Evolutionary conservation across 2,888 invertebrate species (phyloP), one percentile per base, ranked within the genome.

Genomic region (Trichacis sp.): DNA sequence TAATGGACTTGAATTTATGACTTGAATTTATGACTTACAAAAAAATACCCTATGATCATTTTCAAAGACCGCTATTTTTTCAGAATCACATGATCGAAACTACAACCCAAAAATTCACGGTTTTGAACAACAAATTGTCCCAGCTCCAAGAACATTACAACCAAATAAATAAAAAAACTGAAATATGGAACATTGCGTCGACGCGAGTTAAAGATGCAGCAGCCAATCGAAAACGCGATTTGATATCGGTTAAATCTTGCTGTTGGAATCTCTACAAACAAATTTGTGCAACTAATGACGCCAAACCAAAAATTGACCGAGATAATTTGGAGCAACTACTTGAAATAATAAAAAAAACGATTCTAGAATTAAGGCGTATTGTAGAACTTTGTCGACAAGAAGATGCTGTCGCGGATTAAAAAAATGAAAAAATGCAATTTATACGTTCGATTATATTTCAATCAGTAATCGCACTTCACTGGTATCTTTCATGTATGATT

Each of bases 231-330:
- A 87, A 87, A 73, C 85, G 87, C 58, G 88, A 89, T 55, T 24
- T 63, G 79, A 62, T 53, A 19, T 49, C 64, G 56, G 61, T 74
- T 0, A 64, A 66, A 43, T 51, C 86, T 0, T 88, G 88, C 24
- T 87, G 89, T 43, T 89, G 89, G 89, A 88, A 88, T 64, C 83
- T 90, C 11, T 91, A 90, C 81, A 85, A 86, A 49, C 89, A 89
- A 81, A 89, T 90, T 69, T 89, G 89, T 79, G 85, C 85, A 68
- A 87, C 89, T 64, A 90, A 89, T 76, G 87, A 86, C 43, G 53
- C 77, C 12, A 68, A 77, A 18, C 36, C 71, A 1, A 79, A 81
- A 64, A 83, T 88, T 1, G 80, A 82, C n/a, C 80, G 80, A 6
- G 73, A 84, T 0, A 88, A 90, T 75, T 86, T 88, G 36, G 90